These are phyloP conservation scores for Eurystomus glaucurus DNA, from an alignment of 2,797 vertebrate species.

Conservation along the genomic window DNA sequence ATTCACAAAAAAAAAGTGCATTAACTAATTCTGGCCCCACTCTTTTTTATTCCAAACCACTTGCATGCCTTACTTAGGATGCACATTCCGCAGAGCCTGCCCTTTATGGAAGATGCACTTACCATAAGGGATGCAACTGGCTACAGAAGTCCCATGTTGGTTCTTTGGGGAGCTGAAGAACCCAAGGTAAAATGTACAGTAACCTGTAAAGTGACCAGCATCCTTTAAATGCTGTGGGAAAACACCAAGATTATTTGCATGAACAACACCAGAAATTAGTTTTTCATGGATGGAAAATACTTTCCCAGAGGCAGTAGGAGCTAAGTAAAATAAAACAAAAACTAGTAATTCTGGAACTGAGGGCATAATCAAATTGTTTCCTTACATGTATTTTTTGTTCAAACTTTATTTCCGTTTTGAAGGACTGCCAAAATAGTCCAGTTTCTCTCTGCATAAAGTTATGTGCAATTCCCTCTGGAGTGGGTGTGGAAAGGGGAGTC, in stretches of 20 bases:
- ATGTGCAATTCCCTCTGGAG: neutral
- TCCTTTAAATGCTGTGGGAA: neutral
- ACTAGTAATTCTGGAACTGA: neutral
- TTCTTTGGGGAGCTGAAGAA: neutral
- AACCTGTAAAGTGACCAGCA: neutral
- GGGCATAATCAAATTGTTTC: neutral
- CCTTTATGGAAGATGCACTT: neutral
- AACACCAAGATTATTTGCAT: neutral
- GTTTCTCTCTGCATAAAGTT: neutral
- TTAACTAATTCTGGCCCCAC: rapidly evolving
- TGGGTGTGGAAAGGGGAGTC: neutral
- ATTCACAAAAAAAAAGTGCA: neutral
- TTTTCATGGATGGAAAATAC: slow-evolving; percentile 45
- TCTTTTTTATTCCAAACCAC: neutral
- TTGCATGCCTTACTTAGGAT: neutral
- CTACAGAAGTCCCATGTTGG: neutral
- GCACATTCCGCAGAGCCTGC: neutral
- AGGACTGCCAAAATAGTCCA: slow-evolving; percentile 27
- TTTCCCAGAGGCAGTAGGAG: slow-evolving; percentile 35
- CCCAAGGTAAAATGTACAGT: neutral
- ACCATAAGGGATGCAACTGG: neutral
- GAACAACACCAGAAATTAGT: slow-evolving; percentile 10
- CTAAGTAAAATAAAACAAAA: slow-evolving; percentile 2
- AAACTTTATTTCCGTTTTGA: slow-evolving; percentile 26
- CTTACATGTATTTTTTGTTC: slow-evolving; percentile 28